phyloP scores from a whole-genome alignment of 2,888 invertebrate genomes.

The Spisula subtruncata region DNA sequence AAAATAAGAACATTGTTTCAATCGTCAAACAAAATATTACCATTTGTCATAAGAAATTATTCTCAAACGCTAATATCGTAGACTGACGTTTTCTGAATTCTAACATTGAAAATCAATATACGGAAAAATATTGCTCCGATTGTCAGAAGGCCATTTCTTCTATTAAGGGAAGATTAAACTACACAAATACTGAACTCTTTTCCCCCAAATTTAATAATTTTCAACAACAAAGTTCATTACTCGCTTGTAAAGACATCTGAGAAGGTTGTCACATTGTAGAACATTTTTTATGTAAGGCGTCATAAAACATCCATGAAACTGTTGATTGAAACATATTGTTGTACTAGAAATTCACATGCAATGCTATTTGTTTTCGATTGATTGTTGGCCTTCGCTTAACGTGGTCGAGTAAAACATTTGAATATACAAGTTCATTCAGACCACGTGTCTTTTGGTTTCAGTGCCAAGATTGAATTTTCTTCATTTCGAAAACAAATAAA shows the following conservation, averaged over 20 bases:
- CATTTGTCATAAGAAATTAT: neutral
- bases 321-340: too few relatives aligned
- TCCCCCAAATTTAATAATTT: neutral
- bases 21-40: slow-evolving; percentile 5
- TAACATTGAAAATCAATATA: slow-evolving; percentile 6
- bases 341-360: too few relatives aligned
- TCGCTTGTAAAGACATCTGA: neutral
- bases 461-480: too few relatives aligned
- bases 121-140: neutral
- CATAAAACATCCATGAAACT: neutral
- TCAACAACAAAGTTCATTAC: neutral
- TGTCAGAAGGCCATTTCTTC: neutral
- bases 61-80: neutral
- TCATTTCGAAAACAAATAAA: too few relatives aligned
- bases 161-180: too few relatives aligned
- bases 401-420: too few relatives aligned
- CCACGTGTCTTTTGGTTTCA: too few relatives aligned
- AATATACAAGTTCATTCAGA: too few relatives aligned
- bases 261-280: neutral
- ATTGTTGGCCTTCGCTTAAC: too few relatives aligned
- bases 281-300: neutral
- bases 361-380: too few relatives aligned
- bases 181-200: too few relatives aligned
- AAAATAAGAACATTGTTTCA: neutral
- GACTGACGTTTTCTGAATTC: neutral